Conservation (phyloP, 2,888 invertebrate genomes). For the Cryptops parisi region DNA sequence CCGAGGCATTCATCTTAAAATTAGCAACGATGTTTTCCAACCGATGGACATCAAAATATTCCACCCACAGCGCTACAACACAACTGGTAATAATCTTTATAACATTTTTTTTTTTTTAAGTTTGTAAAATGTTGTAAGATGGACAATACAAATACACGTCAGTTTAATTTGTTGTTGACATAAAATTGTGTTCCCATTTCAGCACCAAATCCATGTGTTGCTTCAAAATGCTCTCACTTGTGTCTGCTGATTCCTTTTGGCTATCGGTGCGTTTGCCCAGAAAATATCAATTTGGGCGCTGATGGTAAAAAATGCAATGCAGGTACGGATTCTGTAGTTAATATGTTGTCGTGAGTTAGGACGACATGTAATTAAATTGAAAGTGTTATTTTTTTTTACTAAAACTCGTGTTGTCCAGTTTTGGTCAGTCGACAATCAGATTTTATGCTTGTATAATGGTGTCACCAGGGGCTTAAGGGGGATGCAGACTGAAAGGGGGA, state of each 20-base stretch:
- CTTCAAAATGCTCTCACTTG: slow-evolving; percentile 72
- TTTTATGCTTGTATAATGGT: too few relatives aligned
- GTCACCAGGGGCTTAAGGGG: too few relatives aligned
- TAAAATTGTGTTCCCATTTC: slow-evolving; percentile 11
- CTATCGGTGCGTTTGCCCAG: slow-evolving; percentile 76
- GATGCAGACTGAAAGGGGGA: too few relatives aligned
- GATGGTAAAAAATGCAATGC: slow-evolving; percentile 57
- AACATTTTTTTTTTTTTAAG: not conserved
- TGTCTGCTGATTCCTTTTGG: slow-evolving; percentile 82
- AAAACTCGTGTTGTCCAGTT: too few relatives aligned
- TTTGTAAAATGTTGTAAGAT: not conserved
- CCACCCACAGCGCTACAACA: slow-evolving; percentile 70
- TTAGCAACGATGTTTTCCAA: slow-evolving; percentile 68
- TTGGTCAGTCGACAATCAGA: too few relatives aligned
- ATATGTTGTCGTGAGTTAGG: too few relatives aligned
- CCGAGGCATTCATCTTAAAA: slow-evolving; percentile 67
- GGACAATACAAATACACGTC: not conserved
- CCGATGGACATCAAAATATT: slow-evolving; percentile 78
- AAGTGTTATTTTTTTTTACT: too few relatives aligned
- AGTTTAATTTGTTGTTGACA: not conserved
- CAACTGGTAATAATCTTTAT: slow-evolving; percentile 21
- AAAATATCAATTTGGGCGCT: slow-evolving; percentile 38
- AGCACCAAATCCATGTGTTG: slow-evolving; percentile 42
- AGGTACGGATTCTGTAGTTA: slow-evolving; percentile 37
- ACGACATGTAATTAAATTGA: too few relatives aligned